Evolutionary conservation across 2,888 invertebrate species (phyloP).

Genomic region (Anagyrus pseudococci): DNA sequence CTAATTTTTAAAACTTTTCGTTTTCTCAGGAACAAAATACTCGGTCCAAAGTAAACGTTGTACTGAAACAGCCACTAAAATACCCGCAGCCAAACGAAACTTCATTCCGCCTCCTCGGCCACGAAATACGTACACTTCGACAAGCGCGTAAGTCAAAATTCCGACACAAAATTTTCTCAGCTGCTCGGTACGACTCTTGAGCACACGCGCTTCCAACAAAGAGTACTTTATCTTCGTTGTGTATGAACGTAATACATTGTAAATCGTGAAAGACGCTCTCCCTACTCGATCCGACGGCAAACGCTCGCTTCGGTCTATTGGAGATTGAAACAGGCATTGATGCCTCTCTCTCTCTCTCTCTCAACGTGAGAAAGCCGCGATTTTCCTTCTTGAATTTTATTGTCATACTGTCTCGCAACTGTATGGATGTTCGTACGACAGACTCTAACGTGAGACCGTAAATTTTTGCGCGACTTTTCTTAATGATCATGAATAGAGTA

Average conservation of each 20-base stretch:
- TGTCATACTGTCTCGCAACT: too few relatives aligned
- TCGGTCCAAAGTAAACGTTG: too few relatives aligned
- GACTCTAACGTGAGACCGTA: slow-evolving; percentile 16
- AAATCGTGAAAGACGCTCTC: slow-evolving; percentile 40
- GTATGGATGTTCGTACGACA: too few relatives aligned
- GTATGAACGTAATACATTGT: slow-evolving; percentile 50
- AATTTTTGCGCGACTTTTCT: slow-evolving; percentile 23
- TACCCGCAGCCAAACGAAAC: too few relatives aligned
- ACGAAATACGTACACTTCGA: too few relatives aligned
- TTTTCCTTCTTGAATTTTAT: too few relatives aligned
- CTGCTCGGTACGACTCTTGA: not conserved
- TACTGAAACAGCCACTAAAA: too few relatives aligned
- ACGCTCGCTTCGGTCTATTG: slow-evolving; percentile 8
- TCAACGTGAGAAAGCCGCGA: not conserved
- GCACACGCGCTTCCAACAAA: slow-evolving; percentile 36
- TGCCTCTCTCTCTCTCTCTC: not conserved
- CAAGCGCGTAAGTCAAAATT: too few relatives aligned
- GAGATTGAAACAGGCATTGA: slow-evolving; percentile 1
- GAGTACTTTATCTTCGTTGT: slow-evolving; percentile 45
- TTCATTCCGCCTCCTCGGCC: too few relatives aligned
- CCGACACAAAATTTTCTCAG: not conserved
- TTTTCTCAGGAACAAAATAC: too few relatives aligned
- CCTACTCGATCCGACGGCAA: slow-evolving; percentile 22
- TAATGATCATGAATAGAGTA: too few relatives aligned
- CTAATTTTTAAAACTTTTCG: too few relatives aligned